These are phyloP conservation scores for Picathartes gymnocephalus DNA, from an alignment of 2,113 vertebrate species.

Conservation along the genomic window DNA sequence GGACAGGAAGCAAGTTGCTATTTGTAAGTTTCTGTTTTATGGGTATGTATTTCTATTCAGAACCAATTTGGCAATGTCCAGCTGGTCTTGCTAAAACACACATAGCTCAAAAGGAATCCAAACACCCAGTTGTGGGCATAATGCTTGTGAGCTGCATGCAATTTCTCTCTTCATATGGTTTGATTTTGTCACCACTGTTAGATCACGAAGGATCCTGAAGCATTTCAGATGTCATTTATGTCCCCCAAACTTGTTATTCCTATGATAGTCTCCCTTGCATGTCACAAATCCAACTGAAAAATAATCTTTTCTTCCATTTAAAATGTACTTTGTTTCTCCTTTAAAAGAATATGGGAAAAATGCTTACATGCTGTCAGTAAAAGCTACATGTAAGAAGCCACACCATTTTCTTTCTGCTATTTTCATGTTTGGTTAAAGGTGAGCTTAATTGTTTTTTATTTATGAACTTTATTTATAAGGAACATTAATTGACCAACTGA, in stretches of 20 bases:
- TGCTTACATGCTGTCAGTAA: background rate
- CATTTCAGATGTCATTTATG: background rate
- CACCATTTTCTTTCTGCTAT: background rate
- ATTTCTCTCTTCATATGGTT: background rate
- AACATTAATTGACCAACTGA: background rate
- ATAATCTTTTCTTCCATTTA: background rate
- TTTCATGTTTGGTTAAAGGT: background rate
- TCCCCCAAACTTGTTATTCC: background rate
- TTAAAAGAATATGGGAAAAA: background rate
- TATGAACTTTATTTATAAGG: background rate
- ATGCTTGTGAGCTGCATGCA: background rate
- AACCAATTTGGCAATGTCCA: background rate
- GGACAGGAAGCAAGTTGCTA: background rate
- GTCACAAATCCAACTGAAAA: background rate
- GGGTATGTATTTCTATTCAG: background rate
- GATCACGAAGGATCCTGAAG: background rate
- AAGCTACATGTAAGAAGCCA: background rate
- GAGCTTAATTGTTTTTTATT: background rate
- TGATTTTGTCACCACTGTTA: background rate
- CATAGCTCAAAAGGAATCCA: background rate
- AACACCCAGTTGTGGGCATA: background rate
- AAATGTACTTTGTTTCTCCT: background rate
- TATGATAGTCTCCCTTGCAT: background rate
- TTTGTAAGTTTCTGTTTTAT: background rate
- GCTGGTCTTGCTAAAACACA: background rate